Base-by-base conservation (phyloP, 2,797 vertebrate genomes). In the Austrolebias charrua region DNA sequence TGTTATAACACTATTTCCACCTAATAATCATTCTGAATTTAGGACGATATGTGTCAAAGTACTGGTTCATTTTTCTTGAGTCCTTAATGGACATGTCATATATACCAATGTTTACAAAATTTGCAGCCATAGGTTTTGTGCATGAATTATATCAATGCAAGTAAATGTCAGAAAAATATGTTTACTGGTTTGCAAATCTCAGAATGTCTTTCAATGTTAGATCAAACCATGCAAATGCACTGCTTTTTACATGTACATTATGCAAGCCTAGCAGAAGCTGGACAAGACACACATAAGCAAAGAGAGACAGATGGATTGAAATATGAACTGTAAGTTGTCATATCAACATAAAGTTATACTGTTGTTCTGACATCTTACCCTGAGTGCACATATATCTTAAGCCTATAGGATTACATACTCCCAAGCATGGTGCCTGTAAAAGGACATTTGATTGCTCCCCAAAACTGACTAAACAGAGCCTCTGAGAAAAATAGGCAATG, bases 371-470 rank as follows among this genome's bases (percentile, higher is more conserved):
- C 66, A 44, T 42, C 19, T 44, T 51, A 66, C 42, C 49, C 52
- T 4, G 14, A 67, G 53, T 50, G 13, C 38, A 59, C 16, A 77
- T 45, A 53, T 14, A 42, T 12, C 12, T 60, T 47, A 49, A 44
- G 51, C 57, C 24, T 54, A 12, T 31, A 40, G 14, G 46, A 44
- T 60, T 18, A 63, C 40, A 77, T 38, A 51, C 11, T 63, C 19
- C 12, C 1, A n/a, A 59, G 45, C 9, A 16, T 12, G 31, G 29
- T 44, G 29, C 56, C 50, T 67, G 45, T 60, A 60, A 78, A 71
- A 52, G 10, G 35, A 70, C 31, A 71, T 64, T 64, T 63, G 59
- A 76, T 62, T 43, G 45, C 46, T 42, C 15, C 61, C 29, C 47
- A 60, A 40, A 70, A 44, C 20, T 53, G 46, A 61, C 53, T 20